phyloP scores from a whole-genome alignment of 1,140 invertebrate genomes.

The Ectropis grisescens region DNA sequence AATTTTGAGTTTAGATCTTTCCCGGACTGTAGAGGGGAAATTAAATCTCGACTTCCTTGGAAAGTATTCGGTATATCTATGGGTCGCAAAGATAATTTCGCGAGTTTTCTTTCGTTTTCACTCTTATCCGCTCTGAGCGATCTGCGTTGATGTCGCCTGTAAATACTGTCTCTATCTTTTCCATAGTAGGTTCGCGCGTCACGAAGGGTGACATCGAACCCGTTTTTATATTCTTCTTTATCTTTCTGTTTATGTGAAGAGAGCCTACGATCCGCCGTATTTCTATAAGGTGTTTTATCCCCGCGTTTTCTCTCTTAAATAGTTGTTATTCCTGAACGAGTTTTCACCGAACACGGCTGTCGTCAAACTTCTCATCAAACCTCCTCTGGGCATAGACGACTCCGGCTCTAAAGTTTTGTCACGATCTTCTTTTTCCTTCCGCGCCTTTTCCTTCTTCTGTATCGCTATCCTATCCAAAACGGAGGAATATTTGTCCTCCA shows the following conservation, averaged over 20 bases:
- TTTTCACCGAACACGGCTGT: constrained; percentile 77
- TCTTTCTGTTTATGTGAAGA: constrained; percentile 42
- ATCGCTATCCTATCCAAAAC: constrained; percentile 77
- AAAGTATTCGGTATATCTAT: constrained; percentile 58
- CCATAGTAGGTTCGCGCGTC: constrained; percentile 35
- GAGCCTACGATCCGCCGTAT: constrained; percentile 41
- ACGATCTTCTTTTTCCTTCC: constrained; percentile 66
- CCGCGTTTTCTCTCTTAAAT: constrained; percentile 54
- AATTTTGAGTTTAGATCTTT: constrained; percentile 31
- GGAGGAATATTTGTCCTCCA: constrained; percentile 82
- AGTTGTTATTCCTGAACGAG: constrained; percentile 68
- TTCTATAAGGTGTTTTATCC: constrained; percentile 73
- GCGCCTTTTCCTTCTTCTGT: constrained; percentile 69
- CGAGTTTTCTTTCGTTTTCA: constrained; percentile 55
- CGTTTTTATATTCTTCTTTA: constrained; percentile 46
- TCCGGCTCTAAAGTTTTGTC: constrained; percentile 79
- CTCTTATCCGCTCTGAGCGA: constrained; percentile 69
- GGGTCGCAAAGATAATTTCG: constrained; percentile 60
- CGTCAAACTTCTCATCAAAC: constrained; percentile 74
- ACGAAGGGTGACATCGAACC: constrained; percentile 41
- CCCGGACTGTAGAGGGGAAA: constrained; percentile 36
- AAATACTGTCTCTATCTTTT: constrained; percentile 66
- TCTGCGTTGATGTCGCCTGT: constrained; percentile 51
- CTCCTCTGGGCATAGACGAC: constrained; percentile 47
- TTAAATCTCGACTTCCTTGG: constrained; percentile 37